Evolutionary conservation across 2,113 vertebrate species (phyloP).

Genomic region (Chlamydotis undulata): DNA sequence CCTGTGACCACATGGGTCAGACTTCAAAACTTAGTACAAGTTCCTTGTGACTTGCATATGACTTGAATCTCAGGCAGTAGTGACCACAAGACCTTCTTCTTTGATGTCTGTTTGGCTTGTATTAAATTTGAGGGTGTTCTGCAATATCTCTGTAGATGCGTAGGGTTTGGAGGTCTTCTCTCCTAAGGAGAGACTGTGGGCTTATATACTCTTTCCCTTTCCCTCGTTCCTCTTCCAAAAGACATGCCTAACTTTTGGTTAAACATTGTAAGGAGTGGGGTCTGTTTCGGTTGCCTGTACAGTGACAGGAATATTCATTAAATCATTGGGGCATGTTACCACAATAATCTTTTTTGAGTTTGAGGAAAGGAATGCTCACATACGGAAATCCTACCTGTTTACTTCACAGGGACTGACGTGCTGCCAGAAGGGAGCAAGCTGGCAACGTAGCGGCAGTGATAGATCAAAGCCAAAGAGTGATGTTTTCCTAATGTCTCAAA

Average conservation of each 20-base stretch:
- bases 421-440: neutral
- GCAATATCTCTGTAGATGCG: neutral
- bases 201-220: neutral
- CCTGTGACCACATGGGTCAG: neutral
- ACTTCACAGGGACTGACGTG: neutral
- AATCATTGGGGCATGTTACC: neutral
- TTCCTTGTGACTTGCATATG: constrained; percentile 39
- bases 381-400: neutral
- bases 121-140: neutral
- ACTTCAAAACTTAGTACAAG: constrained; percentile 6
- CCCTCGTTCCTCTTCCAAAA: neutral
- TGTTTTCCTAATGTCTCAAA: neutral
- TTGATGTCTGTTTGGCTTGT: neutral
- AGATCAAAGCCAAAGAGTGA: neutral
- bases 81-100: neutral
- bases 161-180: neutral
- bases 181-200: neutral
- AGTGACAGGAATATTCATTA: neutral
- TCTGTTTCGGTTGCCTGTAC: neutral
- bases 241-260: neutral
- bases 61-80: neutral
- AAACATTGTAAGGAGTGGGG: neutral
- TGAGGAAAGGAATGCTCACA: neutral
- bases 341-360: neutral
- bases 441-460: neutral